Evolutionary conservation across 1,140 invertebrate species (phyloP), one percentile per base, ranked within the genome.

Genomic region (Aporrectodea caliginosa): DNA sequence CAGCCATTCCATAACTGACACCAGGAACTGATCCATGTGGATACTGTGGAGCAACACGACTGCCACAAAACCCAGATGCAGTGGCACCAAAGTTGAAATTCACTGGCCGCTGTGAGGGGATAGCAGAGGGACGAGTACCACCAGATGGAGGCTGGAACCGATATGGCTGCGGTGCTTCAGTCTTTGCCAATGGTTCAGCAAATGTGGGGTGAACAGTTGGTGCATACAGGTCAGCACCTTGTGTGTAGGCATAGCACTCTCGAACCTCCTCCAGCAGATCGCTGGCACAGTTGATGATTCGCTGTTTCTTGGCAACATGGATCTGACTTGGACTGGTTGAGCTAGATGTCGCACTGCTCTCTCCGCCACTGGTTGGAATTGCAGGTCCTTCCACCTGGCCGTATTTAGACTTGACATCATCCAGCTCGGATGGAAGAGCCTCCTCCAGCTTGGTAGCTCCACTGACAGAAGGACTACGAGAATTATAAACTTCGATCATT

Each of bases 211-310:
- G 71, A 30, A 27, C 12, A 2, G 33, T 22, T 16, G 71, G 78
- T 22, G 72, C 78, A 43, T 77, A 80, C 16, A 77, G 30, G 70
- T 77, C 34, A 16, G 68, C 74, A 2, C 70, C 77, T 32, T 81
- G 68, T 22, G 69, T 33, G 43, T 35, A 81, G 1, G 76, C 69
- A 68, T 81, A 81, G 35, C 16, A 27, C 34, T 81, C 77, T 16
- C 80, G n/a, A 29, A 81, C 73, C 32, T 78, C 80, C 33, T 81
- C 80, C 14, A 81, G 29, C 6, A 81, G 72, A 12, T 81, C 80
- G 32, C 70, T 81, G 71, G 30, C 76, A 34, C 31, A 58, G 35
- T 69, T 80, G 35, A 81, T 81, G 6, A 74, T 78, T 30, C 77
- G 68, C 27, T 69, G 34, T 30, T 72, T 69, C 70, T 81, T 81